Evolutionary conservation across 2,797 vertebrate genomes (phyloP).

Genomic region (Crenuchus spilurus): DNA sequence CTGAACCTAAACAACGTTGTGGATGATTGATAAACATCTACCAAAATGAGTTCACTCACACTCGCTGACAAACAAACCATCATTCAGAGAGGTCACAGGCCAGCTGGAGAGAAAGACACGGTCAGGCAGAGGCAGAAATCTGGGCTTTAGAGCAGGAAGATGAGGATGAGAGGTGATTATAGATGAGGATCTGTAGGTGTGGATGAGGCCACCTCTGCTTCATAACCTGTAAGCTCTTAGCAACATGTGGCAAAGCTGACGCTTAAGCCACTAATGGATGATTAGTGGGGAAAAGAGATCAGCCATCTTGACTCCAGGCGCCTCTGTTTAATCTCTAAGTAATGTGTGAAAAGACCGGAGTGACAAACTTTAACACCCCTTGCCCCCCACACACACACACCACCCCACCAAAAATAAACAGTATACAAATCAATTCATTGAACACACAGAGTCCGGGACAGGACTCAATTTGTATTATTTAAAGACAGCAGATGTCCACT

Average conservation of each 20-base stretch:
- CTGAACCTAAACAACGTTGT: conserved; percentile 17
- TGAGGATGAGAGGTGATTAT: conserved; percentile 63
- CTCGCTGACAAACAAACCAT: conserved; percentile 25
- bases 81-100: conserved; percentile 31
- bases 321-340: conserved; percentile 56
- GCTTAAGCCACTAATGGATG: conserved; percentile 68
- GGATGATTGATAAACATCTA: conserved; percentile 40
- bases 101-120: conserved; percentile 17
- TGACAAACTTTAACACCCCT: conserved; percentile 28
- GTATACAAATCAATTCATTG: not conserved
- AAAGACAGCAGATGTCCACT: not conserved
- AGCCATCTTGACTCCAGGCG: conserved; percentile 67
- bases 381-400: conserved; percentile 19
- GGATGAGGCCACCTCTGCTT: conserved; percentile 56
- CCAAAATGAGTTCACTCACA: conserved; percentile 1
- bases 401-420: conserved; percentile 10
- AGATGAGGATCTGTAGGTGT: conserved; percentile 55
- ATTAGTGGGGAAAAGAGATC: conserved; percentile 69
- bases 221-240: conserved; percentile 63
- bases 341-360: conserved; percentile 37
- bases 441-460: not conserved
- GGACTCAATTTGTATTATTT: too few relatives aligned
- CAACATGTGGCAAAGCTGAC: conserved; percentile 65
- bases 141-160: not conserved
- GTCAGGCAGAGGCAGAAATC: conserved; percentile 1